A percentile compares a stretch with the other conserved stretches of the same genome.
These are phyloP conservation scores for Orchestes rusci DNA, from an alignment of 2,888 invertebrate species.

Conservation along the genomic window DNA sequence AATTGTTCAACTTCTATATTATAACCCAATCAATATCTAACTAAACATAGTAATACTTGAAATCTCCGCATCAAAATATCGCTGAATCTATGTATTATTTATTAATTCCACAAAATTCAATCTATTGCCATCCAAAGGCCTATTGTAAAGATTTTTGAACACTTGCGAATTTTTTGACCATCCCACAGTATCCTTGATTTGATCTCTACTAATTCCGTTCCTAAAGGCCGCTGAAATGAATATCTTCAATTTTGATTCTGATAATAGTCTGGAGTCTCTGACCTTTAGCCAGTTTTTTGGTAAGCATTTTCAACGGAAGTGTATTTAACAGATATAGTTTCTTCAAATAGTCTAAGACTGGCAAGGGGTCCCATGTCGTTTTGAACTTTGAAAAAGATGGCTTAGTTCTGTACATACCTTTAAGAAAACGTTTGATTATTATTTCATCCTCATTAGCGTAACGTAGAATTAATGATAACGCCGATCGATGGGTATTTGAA, in stretches of 20 bases:
- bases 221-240: too few relatives aligned
- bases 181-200: too few relatives aligned
- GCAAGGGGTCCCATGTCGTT: not conserved
- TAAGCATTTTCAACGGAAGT: not conserved
- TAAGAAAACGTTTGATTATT: not conserved
- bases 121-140: too few relatives aligned
- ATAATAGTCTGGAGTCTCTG: not conserved
- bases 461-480: not conserved
- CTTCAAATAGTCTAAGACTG: not conserved
- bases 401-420: not conserved
- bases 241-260: not conserved
- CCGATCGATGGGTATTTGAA: not conserved
- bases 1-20: too few relatives aligned
- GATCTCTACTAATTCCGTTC: too few relatives aligned
- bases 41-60: too few relatives aligned
- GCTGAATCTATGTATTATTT: too few relatives aligned
- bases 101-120: too few relatives aligned
- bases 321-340: not conserved
- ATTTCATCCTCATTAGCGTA: not conserved
- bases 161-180: too few relatives aligned
- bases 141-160: too few relatives aligned
- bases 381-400: not conserved
- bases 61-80: too few relatives aligned
- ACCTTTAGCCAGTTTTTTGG: not conserved
- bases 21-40: too few relatives aligned